These are phyloP conservation scores for Acanthococcus lagerstroemiae DNA, from an alignment of 2,888 invertebrate genomes.

Conservation along the genomic window DNA sequence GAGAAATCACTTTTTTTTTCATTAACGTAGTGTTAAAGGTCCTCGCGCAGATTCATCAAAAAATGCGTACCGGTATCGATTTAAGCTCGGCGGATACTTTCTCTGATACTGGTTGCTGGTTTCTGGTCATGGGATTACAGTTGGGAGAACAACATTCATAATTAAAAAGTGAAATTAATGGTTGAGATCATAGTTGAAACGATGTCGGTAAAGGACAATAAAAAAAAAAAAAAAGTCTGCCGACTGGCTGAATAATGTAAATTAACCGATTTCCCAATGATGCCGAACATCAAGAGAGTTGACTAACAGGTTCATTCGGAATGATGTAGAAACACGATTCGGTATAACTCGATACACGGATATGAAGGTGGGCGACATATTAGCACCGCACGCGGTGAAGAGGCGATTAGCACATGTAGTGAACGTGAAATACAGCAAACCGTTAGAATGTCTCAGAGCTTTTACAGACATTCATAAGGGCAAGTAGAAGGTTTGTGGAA, in stretches of 20 bases:
- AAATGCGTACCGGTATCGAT: not conserved
- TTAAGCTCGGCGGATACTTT: slow-evolving; percentile 9
- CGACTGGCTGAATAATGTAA: slow-evolving; percentile 3
- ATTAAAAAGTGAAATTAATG: slow-evolving; percentile 29
- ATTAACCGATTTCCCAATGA: slow-evolving; percentile 23
- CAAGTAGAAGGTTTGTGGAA: too few species aligned
- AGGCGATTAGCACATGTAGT: too few species aligned
- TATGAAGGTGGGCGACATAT: too few species aligned
- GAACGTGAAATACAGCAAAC: too few species aligned
- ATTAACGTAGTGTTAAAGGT: not conserved
- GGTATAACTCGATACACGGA: too few species aligned
- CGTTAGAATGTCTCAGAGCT: too few species aligned
- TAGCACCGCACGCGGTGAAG: too few species aligned
- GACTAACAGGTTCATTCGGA: slow-evolving; percentile 27
- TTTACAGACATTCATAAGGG: too few species aligned
- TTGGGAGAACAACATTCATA: slow-evolving; percentile 27
- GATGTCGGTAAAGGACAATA: slow-evolving; percentile 20
- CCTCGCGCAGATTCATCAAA: not conserved
- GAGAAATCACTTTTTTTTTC: too few species aligned
- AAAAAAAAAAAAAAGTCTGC: slow-evolving; percentile 7
- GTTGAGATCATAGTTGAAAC: slow-evolving; percentile 22
- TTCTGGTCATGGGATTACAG: slow-evolving; percentile 17
- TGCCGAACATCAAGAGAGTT: slow-evolving; percentile 19
- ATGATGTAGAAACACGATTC: too few species aligned
- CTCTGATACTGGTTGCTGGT: slow-evolving; percentile 16